phyloP scores from a whole-genome alignment of 92 coral and sea anemone genomes.

The Virgularia gustaviana region DNA sequence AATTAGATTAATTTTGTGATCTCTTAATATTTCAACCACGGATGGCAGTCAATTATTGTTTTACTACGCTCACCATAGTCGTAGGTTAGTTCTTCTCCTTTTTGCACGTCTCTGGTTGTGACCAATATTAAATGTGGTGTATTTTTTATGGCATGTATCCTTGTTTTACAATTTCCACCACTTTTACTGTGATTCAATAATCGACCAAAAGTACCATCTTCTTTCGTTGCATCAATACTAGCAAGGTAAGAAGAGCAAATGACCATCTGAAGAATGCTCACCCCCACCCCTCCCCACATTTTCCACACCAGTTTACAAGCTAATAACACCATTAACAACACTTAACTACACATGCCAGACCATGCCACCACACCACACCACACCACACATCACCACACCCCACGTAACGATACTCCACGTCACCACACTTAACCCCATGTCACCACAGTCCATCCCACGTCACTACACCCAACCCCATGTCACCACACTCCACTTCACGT shows the following conservation, averaged over 20 bases:
- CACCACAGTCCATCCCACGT: no score
- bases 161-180: slow-evolving; percentile 92
- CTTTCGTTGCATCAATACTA: slow-evolving; percentile 96
- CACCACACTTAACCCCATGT: no score
- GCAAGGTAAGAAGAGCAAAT: no score
- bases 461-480: no score
- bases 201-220: slow-evolving; percentile 81
- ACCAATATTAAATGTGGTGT: slow-evolving; percentile 76
- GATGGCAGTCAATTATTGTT: slow-evolving; percentile 67
- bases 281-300: no score
- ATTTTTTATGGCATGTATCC: slow-evolving; percentile 62
- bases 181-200: slow-evolving; percentile 88
- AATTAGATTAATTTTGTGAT: background rate
- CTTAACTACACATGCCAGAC: no score
- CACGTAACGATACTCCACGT: no score
- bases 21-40: slow-evolving; percentile 70
- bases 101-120: slow-evolving; percentile 57
- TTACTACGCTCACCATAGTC: slow-evolving; percentile 94
- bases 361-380: no score
- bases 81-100: slow-evolving; percentile 78
- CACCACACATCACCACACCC: no score
- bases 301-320: no score
- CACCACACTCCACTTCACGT: no score
- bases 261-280: background rate
- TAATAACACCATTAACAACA: no score